These are phyloP conservation scores for Parnassius apollo DNA, from an alignment of 2,888 invertebrate species.

Conservation along the genomic window DNA sequence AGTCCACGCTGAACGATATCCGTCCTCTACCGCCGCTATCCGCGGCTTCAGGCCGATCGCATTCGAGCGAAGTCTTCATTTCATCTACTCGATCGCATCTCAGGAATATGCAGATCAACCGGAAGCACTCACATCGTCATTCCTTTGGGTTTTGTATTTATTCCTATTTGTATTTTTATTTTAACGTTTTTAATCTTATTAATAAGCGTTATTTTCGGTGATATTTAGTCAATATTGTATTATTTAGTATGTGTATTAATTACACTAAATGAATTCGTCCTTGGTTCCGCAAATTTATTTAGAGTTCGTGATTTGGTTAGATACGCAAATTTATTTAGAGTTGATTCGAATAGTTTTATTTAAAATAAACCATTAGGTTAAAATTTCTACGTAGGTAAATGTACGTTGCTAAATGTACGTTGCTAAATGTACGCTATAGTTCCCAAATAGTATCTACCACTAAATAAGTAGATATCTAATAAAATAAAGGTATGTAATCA, in stretches of 20 bases:
- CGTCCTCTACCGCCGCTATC: slow-evolving; percentile 82
- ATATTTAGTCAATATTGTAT: too few species aligned
- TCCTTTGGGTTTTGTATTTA: not conserved
- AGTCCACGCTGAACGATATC: slow-evolving; percentile 88
- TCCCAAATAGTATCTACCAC: not conserved
- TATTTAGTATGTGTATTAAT: too few species aligned
- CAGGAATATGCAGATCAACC: slow-evolving; percentile 31
- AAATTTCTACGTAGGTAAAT: not conserved
- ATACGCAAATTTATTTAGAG: slow-evolving; percentile 6
- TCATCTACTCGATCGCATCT: slow-evolving; percentile 72
- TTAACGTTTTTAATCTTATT: too few species aligned
- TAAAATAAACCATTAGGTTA: not conserved
- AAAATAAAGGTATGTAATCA: slow-evolving; percentile 9
- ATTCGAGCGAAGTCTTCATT: slow-evolving; percentile 79
- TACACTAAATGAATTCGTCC: too few species aligned
- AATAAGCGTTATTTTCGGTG: too few species aligned
- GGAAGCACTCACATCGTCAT: slow-evolving; percentile 4
- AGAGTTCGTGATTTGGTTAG: not conserved
- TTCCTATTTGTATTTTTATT: too few species aligned
- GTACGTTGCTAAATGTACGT: not conserved
- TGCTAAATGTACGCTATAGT: not conserved
- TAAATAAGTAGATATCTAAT: not conserved
- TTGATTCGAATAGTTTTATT: not conserved
- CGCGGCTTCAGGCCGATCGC: slow-evolving; percentile 75
- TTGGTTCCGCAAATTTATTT: slow-evolving; percentile 4